Conservation (phyloP, 2,113 vertebrate genomes). For the Neotoma lepida region DNA sequence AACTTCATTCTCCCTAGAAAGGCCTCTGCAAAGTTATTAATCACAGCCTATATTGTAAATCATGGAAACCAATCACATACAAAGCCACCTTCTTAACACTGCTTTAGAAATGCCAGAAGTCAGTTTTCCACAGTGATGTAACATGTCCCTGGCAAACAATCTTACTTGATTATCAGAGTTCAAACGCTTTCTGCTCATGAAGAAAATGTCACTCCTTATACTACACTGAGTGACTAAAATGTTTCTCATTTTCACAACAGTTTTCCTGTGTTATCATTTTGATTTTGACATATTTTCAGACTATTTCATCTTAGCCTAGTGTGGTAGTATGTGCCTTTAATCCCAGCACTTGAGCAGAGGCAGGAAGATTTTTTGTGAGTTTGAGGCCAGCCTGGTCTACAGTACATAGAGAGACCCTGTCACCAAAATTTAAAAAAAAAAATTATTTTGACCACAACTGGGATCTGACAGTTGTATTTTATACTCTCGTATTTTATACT, state of each 20-base stretch:
- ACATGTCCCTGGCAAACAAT: background rate
- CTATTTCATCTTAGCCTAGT: background rate
- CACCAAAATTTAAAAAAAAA: background rate
- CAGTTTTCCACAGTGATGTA: background rate
- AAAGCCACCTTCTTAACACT: background rate
- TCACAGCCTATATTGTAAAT: background rate
- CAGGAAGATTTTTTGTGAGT: background rate
- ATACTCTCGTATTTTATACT: slow-evolving; percentile 38
- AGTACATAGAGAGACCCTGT: background rate
- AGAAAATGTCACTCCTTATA: background rate
- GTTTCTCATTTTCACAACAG: background rate
- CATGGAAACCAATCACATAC: background rate
- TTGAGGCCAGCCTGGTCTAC: background rate
- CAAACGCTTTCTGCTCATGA: background rate
- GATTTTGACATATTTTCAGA: slow-evolving; percentile 29
- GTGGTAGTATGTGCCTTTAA: background rate
- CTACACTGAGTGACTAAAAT: background rate
- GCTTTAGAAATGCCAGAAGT: background rate
- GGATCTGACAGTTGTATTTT: background rate
- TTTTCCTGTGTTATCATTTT: background rate
- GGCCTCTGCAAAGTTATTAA: background rate
- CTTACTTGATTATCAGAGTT: slow-evolving; percentile 37
- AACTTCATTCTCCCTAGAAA: background rate
- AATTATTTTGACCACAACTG: background rate
- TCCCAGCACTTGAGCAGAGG: background rate